Evolutionary conservation across 2,113 vertebrate genomes (phyloP).

Genomic region (Tichodroma muraria): DNA sequence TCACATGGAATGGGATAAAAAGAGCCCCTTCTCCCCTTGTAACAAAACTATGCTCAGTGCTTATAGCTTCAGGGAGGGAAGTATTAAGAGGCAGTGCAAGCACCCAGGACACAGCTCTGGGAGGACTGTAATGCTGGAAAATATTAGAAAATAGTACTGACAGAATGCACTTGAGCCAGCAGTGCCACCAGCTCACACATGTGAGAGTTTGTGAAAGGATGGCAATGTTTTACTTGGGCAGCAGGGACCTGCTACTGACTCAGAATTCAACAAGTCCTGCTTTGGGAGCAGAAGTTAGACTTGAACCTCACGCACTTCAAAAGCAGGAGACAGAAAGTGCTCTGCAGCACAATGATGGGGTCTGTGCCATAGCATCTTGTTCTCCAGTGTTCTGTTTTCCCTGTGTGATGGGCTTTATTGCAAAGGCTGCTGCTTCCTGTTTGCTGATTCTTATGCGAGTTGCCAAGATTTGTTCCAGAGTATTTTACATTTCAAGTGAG

Average conservation of each 20-base stretch:
- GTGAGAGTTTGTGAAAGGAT: not conserved
- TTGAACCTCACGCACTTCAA: not conserved
- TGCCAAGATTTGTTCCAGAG: not conserved
- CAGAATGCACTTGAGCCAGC: not conserved
- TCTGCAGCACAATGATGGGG: not conserved
- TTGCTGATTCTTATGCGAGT: not conserved
- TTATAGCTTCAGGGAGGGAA: not conserved
- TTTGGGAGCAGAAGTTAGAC: not conserved
- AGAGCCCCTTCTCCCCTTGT: not conserved
- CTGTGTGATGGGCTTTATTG: not conserved
- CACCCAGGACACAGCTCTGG: not conserved
- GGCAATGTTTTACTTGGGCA: not conserved
- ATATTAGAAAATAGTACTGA: not conserved
- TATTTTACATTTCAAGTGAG: slow-evolving; percentile 46
- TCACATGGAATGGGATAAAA: not conserved
- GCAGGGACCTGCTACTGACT: not conserved
- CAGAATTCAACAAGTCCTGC: not conserved
- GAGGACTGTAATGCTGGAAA: not conserved
- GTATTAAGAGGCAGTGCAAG: not conserved
- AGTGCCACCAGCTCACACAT: not conserved
- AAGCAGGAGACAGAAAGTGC: not conserved
- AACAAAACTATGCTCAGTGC: not conserved
- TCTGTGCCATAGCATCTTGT: not conserved
- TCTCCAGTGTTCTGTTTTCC: not conserved
- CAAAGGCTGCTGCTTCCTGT: not conserved